phyloP scores from a whole-genome alignment of 2,888 invertebrate genomes.

The Ametastegia equiseti region DNA sequence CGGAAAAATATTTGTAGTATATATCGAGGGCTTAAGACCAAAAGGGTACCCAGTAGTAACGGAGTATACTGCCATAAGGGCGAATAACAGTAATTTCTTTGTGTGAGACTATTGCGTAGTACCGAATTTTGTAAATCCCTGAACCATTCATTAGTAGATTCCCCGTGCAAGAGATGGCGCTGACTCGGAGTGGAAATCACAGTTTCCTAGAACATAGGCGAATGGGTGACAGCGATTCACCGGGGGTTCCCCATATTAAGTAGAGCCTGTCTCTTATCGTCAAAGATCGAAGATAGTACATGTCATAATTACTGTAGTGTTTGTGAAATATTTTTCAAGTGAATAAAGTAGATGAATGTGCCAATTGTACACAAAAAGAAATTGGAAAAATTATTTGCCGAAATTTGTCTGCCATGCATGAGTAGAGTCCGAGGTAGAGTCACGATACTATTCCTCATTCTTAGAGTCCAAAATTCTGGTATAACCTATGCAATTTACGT shows the following conservation, averaged over 20 bases:
- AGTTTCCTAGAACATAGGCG: constrained; percentile 18
- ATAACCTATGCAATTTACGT: constrained; percentile 8
- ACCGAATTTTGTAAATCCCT: too few relatives aligned
- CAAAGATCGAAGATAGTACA: constrained; percentile 14
- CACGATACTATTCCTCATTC: constrained; percentile 19
- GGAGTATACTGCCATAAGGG: too few relatives aligned
- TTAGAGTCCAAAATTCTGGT: neutral
- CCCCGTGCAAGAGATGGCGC: constrained; percentile 29
- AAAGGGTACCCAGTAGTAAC: too few relatives aligned
- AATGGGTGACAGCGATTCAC: constrained; percentile 4
- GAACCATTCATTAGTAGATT: too few relatives aligned
- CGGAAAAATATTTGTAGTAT: too few relatives aligned
- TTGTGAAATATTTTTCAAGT: neutral
- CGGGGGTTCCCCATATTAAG: constrained; percentile 7
- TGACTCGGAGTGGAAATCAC: neutral
- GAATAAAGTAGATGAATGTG: neutral
- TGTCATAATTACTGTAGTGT: neutral
- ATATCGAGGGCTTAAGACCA: too few relatives aligned
- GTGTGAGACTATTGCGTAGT: too few relatives aligned
- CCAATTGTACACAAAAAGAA: constrained; percentile 16
- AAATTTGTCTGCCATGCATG: neutral
- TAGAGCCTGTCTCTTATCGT: constrained; percentile 4
- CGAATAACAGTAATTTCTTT: too few relatives aligned
- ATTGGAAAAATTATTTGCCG: neutral
- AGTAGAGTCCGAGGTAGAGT: too few relatives aligned